Percentiles rank a stretch among this genome's conserved stretches.
Evolutionary conservation across 1,140 invertebrate genomes (phyloP).

Genomic region (Trissolcus basalis): DNA sequence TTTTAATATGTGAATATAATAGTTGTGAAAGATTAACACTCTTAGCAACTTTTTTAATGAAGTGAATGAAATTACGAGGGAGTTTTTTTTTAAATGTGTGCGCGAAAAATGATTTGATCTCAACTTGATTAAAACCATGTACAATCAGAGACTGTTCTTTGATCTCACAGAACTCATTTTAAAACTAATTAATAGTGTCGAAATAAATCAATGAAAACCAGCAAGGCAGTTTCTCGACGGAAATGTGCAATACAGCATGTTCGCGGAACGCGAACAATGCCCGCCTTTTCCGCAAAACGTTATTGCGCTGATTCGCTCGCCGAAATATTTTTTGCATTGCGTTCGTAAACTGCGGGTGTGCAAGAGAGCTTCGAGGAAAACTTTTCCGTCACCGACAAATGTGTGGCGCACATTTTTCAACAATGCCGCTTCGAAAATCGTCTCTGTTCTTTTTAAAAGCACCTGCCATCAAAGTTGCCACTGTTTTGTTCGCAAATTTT

Average conservation of each 20-base stretch:
- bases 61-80: too few relatives aligned
- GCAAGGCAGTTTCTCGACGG: not conserved
- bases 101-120: too few relatives aligned
- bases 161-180: not conserved
- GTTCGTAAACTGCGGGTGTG: too few relatives aligned
- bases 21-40: too few relatives aligned
- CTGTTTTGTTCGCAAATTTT: too few relatives aligned
- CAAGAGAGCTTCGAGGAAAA: not conserved
- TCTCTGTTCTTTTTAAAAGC: not conserved
- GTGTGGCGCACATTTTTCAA: constrained; percentile 1
- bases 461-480: too few relatives aligned
- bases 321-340: constrained; percentile 3
- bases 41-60: too few relatives aligned
- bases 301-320: too few relatives aligned
- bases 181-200: constrained; percentile 10
- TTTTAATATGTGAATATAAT: too few relatives aligned
- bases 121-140: too few relatives aligned
- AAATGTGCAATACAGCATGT: not conserved
- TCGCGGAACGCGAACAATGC: constrained; percentile 9
- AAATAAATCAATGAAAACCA: constrained; percentile 1
- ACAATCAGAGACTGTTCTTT: too few relatives aligned
- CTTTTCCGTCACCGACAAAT: constrained; percentile 6
- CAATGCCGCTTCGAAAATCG: constrained; percentile 1
- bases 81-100: too few relatives aligned
- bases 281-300: not conserved